Evolutionary conservation across 2,888 invertebrate species (phyloP).

Genomic region (Melieria omissa): DNA sequence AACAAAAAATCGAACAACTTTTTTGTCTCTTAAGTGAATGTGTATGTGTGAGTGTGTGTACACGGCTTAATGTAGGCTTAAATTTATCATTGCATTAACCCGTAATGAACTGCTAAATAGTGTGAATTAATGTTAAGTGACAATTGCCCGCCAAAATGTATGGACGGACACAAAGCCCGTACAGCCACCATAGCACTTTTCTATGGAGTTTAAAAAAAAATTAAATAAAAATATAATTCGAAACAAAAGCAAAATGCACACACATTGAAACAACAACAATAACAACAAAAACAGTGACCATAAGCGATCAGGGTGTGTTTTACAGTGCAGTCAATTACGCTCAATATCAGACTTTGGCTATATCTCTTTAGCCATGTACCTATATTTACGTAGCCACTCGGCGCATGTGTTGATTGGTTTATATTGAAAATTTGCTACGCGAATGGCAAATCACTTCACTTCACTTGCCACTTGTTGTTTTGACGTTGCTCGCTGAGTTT

Average conservation of each 20-base stretch:
- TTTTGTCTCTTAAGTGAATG: neutral
- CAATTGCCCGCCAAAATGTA: slow-evolving; percentile 8
- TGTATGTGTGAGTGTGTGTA: neutral
- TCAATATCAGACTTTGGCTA: neutral
- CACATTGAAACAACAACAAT: too few species aligned
- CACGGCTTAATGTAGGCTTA: slow-evolving; percentile 22
- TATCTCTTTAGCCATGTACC: neutral
- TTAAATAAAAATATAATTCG: neutral
- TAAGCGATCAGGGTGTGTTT: neutral
- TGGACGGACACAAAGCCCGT: too few species aligned
- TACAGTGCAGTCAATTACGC: neutral
- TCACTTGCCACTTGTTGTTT: slow-evolving; percentile 12
- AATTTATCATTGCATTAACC: slow-evolving; percentile 39
- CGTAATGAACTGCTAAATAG: slow-evolving; percentile 33
- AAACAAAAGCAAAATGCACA: neutral
- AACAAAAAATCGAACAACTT: neutral
- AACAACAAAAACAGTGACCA: neutral
- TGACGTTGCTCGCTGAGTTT: neutral
- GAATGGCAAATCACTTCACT: neutral
- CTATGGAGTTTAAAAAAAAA: too few species aligned
- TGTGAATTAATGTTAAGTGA: slow-evolving; percentile 31
- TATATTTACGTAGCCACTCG: too few species aligned
- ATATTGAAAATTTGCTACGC: too few species aligned
- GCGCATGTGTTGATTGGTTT: too few species aligned
- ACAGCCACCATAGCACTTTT: too few species aligned